Evolutionary conservation across 2,797 vertebrate species (phyloP).

Genomic region (Cossypha dichroa): DNA sequence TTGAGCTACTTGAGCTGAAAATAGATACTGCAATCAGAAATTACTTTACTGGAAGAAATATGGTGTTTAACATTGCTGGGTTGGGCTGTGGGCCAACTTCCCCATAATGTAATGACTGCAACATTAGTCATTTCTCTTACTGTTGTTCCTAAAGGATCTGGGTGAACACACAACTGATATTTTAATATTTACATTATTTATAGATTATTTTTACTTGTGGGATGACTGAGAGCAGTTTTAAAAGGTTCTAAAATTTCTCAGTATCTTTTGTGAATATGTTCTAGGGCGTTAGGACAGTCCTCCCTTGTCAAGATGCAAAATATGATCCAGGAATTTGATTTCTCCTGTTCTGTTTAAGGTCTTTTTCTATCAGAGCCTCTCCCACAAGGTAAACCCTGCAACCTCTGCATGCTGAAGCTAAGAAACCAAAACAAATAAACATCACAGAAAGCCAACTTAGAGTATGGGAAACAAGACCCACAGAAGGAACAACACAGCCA

Average conservation of each 20-base stretch:
- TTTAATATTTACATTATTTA: background rate
- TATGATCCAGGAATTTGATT: background rate
- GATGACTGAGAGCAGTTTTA: background rate
- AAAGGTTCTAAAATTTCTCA: background rate
- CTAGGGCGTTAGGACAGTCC: background rate
- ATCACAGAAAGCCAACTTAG: background rate
- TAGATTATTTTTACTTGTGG: background rate
- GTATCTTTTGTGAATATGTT: background rate
- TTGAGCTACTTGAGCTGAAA: background rate
- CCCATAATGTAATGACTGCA: background rate
- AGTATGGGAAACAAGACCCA: background rate
- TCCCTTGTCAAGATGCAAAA: background rate
- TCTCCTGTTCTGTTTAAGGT: background rate
- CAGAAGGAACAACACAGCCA: background rate
- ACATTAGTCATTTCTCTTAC: background rate
- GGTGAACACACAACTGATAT: background rate
- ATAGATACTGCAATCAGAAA: conserved; percentile 1
- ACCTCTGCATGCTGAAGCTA: background rate
- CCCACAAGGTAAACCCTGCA: background rate
- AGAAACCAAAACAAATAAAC: background rate
- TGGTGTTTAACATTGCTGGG: background rate
- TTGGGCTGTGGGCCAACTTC: background rate
- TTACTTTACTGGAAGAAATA: conserved; percentile 5
- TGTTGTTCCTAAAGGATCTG: background rate
- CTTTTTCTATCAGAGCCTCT: background rate